Evolutionary conservation across 2,113 vertebrate species (phyloP), one percentile per base, ranked within the genome.

Genomic region (Ptyas mucosa): DNA sequence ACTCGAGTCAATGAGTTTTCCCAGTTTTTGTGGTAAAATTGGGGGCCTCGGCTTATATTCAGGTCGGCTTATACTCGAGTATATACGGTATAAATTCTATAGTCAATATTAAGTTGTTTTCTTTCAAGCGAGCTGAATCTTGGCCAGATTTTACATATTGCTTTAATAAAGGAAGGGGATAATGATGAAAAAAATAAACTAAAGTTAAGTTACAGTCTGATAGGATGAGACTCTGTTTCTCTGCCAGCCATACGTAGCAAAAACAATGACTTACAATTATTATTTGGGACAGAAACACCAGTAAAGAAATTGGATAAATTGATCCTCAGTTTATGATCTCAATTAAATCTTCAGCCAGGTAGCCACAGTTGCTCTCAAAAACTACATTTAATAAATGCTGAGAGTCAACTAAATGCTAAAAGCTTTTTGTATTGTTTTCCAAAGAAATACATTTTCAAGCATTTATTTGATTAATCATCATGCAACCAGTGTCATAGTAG

Each of bases 321-420:
- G 92, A 86, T 90, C 14, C 89, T 52, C 88, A 39, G 39, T 90
- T 93, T 93, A 86, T 39, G 61, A 8, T 26, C 20, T 61, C 69
- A 90, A 86, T 89, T 86, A 90, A 90, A 90, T 93, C 23, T 86
- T 86, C 88, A 64, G 54, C 21, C 92, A 93, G 64, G 85, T 61
- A 86, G 55, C 12, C 75, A 43, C 75, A 90, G 75, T 53, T 86
- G 92, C 88, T 93, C 55, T 53, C 81, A 61, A 23, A 90, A 90
- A 88, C 26, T 49, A 86, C n/a, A 89, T 85, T 58, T 85, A 89
- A 81, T 85, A 81, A 92, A 85, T 26, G 29, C 75, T 14, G 14
- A 90, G 69, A 51, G 75, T 53, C 51, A 81, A 90, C 46, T 29
- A 85, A 90, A 90, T 86, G 24, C 23, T 87, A 90, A 90, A 90